Evolutionary conservation across 2,113 vertebrate species (phyloP), one percentile per base, ranked within the genome.

Genomic region (Trematomus loennbergii): DNA sequence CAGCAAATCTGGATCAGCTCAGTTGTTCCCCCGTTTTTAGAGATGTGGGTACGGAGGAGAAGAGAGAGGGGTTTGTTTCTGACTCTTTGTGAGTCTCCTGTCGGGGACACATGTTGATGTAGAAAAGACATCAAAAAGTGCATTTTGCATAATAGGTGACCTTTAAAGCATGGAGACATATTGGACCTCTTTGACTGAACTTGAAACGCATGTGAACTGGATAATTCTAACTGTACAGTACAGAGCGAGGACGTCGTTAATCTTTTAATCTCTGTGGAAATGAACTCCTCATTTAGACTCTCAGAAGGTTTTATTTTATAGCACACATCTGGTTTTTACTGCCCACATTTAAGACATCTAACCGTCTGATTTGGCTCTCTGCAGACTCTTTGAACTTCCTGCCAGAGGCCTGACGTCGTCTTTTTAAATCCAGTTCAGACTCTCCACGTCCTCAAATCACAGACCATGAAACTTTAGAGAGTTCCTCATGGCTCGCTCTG

Each of bases 321-420:
- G 83, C 69, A 46, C 68, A 59, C 73, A 73, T 81, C 83, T 78
- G 78, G 4, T 59, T 69, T 77, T 73, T 81, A 73, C 50, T 62
- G 67, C 49, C 61, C 72, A 72, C 73, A 4, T 80, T 66, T 58
- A 13, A 40, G 45, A 29, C 77, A 16, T 36, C 63, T 54, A 48
- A 6, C 71, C 43, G 36, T 69, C 52, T 68, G 63, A 68, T 74
- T 67, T 52, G 45, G 45, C 68, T 72, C 43, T 2, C 50, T 46
- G 3, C 43, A 63, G 43, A 58, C 52, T 7, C 75, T 60, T 55
- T 62, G 82, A 76, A 62, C 77, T 3, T 80, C 72, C 82, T 80
- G 66, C 82, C 77, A 75, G 72, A 66, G 40, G 43, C 43, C 58
- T 66, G 59, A 72, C 83, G 20, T 72, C 82, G 57, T 52, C 63